These are phyloP conservation scores for Alloplasta piceator DNA, from an alignment of 2,888 invertebrate species.

Conservation along the genomic window DNA sequence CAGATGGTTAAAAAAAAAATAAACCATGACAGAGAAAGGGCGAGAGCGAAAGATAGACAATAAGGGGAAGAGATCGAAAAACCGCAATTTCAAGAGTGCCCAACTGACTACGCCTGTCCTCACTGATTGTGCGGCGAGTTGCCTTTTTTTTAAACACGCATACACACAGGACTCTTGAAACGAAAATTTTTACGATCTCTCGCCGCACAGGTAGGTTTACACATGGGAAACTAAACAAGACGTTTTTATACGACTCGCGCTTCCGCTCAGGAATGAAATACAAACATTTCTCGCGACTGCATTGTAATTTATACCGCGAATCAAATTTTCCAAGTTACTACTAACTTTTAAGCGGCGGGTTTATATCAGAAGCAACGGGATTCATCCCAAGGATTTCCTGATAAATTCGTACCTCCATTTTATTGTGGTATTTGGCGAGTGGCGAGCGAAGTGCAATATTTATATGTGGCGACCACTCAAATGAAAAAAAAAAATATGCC, in stretches of 20 bases:
- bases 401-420: slow-evolving; percentile 38
- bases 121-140: slow-evolving; percentile 53
- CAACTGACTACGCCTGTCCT: slow-evolving; percentile 55
- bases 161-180: slow-evolving; percentile 11
- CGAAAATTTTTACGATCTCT: slow-evolving; percentile 55
- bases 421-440: slow-evolving; percentile 41
- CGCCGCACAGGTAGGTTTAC: background rate
- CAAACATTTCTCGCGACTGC: background rate
- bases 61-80: slow-evolving; percentile 39
- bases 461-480: background rate
- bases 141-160: slow-evolving; percentile 23
- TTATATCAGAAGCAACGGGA: background rate
- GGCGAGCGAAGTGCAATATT: background rate
- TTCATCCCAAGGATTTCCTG: slow-evolving; percentile 20
- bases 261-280: slow-evolving; percentile 13
- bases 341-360: background rate
- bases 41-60: background rate
- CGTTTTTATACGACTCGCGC: slow-evolving; percentile 39
- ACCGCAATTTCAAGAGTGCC: slow-evolving; percentile 45
- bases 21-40: too few species aligned
- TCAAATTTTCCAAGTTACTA: slow-evolving; percentile 15
- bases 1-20: slow-evolving; percentile 22
- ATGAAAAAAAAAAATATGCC: too few species aligned
- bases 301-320: slow-evolving; percentile 32
- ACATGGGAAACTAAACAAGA: slow-evolving; percentile 52